Base-by-base conservation (phyloP, 2,888 invertebrate species). In the Cerastoderma edule region DNA sequence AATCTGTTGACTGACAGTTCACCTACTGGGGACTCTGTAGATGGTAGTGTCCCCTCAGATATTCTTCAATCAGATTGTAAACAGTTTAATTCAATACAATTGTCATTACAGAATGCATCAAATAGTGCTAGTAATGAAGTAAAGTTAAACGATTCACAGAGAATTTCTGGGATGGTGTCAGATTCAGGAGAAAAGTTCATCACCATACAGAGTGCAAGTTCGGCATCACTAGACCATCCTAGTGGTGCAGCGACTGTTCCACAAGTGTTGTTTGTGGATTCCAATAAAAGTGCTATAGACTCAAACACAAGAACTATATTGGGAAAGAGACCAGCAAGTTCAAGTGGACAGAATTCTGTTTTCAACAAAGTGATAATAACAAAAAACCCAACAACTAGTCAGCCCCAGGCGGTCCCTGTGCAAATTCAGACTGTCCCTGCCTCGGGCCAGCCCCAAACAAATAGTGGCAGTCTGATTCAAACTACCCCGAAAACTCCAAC, bases 281-380 rank as follows among this genome's bases (percentile, higher is more conserved):
- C 74, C 27, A 73, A 67, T 35, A 71, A 64, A 22, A 71, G 64
- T 64, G 53, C 50, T 50, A 69, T 75, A 53, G 69, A 69, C n/a
- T 60, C 60, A 35, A 33, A 35, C 13, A 39, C 22, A 5, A 44
- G 46, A 10, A 75, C 60, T 28, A 57, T 79, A 8, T 48, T 79
- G 22, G 79, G 79, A 48, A 79, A 79, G 64, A 75, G 79, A 75
- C 67, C 75, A 39, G 69, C 69, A 57, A 67, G 63, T 53, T 32
- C 46, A 27, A 50, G 66, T 30, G n/a, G 68, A 64, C 71, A 73
- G 16, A 83, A 79, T 56, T 88, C 88, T 46, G 80, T 90, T 46
- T 87, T 91, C 27, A 91, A 91, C 60, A 92, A 92, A 85, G 90
- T 93, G 50, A 92, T 93, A 56, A 92, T 92, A 71, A 91, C 91